Base-by-base conservation (phyloP, 1,140 invertebrate genomes). In the Trichomalopsis sarcophagae region DNA sequence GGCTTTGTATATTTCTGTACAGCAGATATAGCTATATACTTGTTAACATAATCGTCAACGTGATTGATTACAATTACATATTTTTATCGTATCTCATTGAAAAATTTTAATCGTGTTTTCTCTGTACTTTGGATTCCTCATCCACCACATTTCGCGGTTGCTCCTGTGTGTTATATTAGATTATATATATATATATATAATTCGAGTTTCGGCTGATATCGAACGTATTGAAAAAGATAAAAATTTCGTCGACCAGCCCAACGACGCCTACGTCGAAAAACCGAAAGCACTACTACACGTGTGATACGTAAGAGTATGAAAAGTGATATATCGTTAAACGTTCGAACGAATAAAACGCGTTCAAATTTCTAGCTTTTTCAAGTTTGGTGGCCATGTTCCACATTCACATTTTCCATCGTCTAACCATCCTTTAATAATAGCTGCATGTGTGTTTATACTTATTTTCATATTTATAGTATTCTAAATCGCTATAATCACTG, bases 341-440 rank as follows among this genome's bases (percentile, higher is more conserved):
- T 44, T 9, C 7, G 36, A 68, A 77, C 66, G 69, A 55, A 75
- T 50, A 33, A 86, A 40, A 47, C 21, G 14, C 69, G 44, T 21
- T 81, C 81, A 62, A 62, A 62, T 92, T 93, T 92, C 91, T 89
- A 92, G 88, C 92, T 93, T 92, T 92, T 92, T 92, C 91, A 91
- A 91, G 91, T 89, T 89, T 89, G 89, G 89, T 91, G 88, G 87
- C 87, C 88, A 88, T 89, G 79, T 89, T 74, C 40, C 78, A 40
- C 86, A 55, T 81, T 11, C 74, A 50, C 81, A 86, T 88, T 82
- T 82, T 44, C 7, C 30, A 69, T 23, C 23, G 7, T 23, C 36
- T 47, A 40, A 30, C 14, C 5, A 76, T 68, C 76, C 11, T 77
- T 68, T 76, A 74, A 74, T 82, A 44, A 68, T 77, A 74, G 50